These are phyloP conservation scores for Oligia strigilis DNA, from an alignment of 2,888 invertebrate genomes.

Conservation along the genomic window DNA sequence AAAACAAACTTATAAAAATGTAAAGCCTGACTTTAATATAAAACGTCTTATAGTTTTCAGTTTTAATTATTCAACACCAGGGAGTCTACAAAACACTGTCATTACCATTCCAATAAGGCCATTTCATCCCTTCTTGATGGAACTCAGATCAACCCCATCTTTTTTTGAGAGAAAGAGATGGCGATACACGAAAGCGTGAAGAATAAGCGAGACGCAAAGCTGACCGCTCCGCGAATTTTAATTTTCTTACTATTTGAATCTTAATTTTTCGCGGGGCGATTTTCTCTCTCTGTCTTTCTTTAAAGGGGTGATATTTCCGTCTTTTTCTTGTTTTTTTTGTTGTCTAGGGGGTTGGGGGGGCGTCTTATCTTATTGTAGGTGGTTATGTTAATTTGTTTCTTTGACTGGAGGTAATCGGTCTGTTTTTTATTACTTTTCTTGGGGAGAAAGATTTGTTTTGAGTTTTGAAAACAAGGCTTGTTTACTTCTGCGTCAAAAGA, in stretches of 20 bases:
- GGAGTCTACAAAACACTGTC: conserved; percentile 73
- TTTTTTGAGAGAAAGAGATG: conserved; percentile 75
- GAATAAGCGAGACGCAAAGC: conserved; percentile 75
- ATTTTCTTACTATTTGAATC: conserved; percentile 91
- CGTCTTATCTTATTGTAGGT: conserved; percentile 70
- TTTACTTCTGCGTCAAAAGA: conserved; percentile 31
- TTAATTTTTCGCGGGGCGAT: conserved; percentile 88
- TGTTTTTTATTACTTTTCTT: conserved; percentile 70
- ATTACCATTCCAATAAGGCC: conserved; percentile 82
- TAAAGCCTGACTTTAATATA: conserved; percentile 41
- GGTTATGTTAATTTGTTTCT: conserved; percentile 79
- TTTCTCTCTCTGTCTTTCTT: conserved; percentile 75
- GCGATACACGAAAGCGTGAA: conserved; percentile 24
- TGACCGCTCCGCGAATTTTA: conserved; percentile 90
- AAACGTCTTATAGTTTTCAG: conserved; percentile 55
- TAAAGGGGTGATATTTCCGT: conserved; percentile 66
- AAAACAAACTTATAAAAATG: conserved; percentile 20
- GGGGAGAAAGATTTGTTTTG: conserved; percentile 49
- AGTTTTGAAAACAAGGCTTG: conserved; percentile 34
- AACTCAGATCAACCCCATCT: conserved; percentile 83
- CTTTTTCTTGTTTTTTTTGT: conserved; percentile 80
- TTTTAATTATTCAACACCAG: conserved; percentile 67
- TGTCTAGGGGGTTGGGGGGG: conserved; percentile 70
- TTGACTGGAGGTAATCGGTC: conserved; percentile 70
- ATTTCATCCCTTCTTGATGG: conserved; percentile 74